Evolutionary conservation across 2,888 invertebrate genomes (phyloP), one percentile per base, ranked within the genome.

Genomic region (Campaea margaritaria): DNA sequence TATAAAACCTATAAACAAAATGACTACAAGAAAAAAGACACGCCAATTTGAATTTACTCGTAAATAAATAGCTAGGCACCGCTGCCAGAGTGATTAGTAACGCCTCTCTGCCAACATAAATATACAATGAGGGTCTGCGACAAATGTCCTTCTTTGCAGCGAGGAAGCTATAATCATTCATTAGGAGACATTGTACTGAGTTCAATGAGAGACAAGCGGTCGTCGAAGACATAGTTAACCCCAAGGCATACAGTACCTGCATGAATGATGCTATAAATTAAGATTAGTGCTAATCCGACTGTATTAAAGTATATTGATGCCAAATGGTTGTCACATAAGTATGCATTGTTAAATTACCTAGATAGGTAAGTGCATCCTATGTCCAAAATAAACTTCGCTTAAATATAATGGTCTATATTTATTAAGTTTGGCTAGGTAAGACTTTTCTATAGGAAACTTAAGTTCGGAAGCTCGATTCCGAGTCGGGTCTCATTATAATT

Each of bases 11-110:
- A 12, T 14, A 28, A 39, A 46, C 52, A 34, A 48, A 44, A 52
- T 14, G 52, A 48, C 43, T 38, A n/a, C 48, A 46, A 28, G 31
- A 44, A 13, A 50, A 58, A 49, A 53, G 43, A 34, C 44, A 54
- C 51, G 59, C 57, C 59, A n/a, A n/a, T n/a, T n/a, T n/a, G n/a
- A 62, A 60, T 62, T 55, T 58, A 38, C 55, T 52, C 57, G 52
- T 43, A 46, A 57, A 56, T 56, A 38, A 58, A 51, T n/a, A n/a
- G n/a, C n/a, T 43, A 43, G 41, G 28, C 13, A 13, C 13, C 16
- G 27, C 38, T 58, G 58, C 60, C 60, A 61, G 55, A 60, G 47
- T 48, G 42, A 62, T 62, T 60, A 60, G 54, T 49, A 38, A 50
- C 16, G 57, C 62, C 16, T 52, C 45, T 52, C 50, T 51, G 48